These are phyloP conservation scores for Drosophila carrolli DNA, from an alignment of 1,140 invertebrate genomes.

Conservation along the genomic window DNA sequence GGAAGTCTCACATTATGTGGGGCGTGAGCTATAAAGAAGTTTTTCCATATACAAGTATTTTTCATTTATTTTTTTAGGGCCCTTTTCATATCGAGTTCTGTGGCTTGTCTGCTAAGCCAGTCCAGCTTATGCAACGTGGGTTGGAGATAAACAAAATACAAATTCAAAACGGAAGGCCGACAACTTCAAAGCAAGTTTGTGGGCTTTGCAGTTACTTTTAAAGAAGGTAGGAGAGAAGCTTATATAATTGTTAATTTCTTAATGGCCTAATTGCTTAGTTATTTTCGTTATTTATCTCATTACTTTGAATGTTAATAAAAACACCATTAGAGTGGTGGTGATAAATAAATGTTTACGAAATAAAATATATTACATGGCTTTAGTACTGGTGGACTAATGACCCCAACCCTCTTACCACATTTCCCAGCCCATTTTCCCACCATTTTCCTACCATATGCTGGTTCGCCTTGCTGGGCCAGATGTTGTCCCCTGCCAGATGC, in stretches of 20 bases:
- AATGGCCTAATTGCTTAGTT: background rate
- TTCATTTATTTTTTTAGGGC: slow-evolving; percentile 9
- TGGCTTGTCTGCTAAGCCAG: slow-evolving; percentile 29
- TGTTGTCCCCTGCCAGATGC: slow-evolving; percentile 50
- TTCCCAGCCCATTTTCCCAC: background rate
- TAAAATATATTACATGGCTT: too few species aligned
- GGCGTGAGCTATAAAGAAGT: slow-evolving; percentile 49
- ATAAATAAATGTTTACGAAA: too few species aligned
- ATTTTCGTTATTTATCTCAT: too few species aligned
- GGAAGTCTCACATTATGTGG: slow-evolving; percentile 50
- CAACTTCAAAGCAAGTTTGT: slow-evolving; percentile 32
- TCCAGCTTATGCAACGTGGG: slow-evolving; percentile 13
- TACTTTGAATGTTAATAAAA: too few species aligned
- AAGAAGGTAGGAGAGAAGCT: background rate
- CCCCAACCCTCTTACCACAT: background rate
- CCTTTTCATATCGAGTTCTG: slow-evolving; percentile 30
- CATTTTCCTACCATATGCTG: slow-evolving; percentile 25
- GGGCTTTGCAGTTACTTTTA: slow-evolving; percentile 3
- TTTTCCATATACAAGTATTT: slow-evolving; percentile 22
- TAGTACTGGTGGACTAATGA: background rate
- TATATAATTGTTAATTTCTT: background rate
- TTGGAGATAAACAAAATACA: slow-evolving; percentile 9
- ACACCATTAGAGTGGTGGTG: too few species aligned
- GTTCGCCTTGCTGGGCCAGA: slow-evolving; percentile 33
- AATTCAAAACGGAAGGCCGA: slow-evolving; percentile 16